Evolutionary conservation across 1,140 invertebrate genomes (phyloP).

Genomic region (Drosophila melanogaster): DNA sequence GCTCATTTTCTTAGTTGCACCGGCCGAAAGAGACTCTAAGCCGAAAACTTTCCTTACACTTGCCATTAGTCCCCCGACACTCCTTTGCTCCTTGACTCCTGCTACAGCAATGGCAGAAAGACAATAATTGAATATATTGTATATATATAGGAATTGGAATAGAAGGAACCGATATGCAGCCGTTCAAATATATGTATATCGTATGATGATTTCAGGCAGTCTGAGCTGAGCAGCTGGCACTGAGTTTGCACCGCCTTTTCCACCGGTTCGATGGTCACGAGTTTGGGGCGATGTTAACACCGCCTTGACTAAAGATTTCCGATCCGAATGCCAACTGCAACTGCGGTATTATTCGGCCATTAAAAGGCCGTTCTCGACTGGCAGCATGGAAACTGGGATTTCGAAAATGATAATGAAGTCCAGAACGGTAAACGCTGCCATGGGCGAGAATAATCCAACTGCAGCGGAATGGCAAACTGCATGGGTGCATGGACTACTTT

Average conservation of each 20-base stretch:
- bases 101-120: constrained; percentile 30
- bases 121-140: constrained; percentile 78
- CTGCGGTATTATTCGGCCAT: constrained; percentile 77
- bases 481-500: constrained; percentile 33
- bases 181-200: constrained; percentile 54
- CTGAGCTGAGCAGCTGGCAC: constrained; percentile 45
- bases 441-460: constrained; percentile 35
- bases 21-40: neutral
- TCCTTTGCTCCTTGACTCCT: constrained; percentile 1
- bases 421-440: constrained; percentile 65
- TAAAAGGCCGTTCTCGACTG: constrained; percentile 58
- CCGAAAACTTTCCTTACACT: constrained; percentile 51
- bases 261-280: constrained; percentile 58
- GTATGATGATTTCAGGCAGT: constrained; percentile 63
- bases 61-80: constrained; percentile 48
- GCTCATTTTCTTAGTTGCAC: constrained; percentile 8
- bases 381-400: constrained; percentile 17
- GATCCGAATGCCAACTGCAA: constrained; percentile 44
- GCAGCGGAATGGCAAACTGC: constrained; percentile 23
- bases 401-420: constrained; percentile 77
- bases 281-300: constrained; percentile 73
- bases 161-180: constrained; percentile 36
- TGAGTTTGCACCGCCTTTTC: constrained; percentile 27
- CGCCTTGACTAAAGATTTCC: constrained; percentile 60
- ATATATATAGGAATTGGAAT: constrained; percentile 47